Conservation (phyloP, 2,113 vertebrate genomes). For the Plestiodon gilberti region DNA sequence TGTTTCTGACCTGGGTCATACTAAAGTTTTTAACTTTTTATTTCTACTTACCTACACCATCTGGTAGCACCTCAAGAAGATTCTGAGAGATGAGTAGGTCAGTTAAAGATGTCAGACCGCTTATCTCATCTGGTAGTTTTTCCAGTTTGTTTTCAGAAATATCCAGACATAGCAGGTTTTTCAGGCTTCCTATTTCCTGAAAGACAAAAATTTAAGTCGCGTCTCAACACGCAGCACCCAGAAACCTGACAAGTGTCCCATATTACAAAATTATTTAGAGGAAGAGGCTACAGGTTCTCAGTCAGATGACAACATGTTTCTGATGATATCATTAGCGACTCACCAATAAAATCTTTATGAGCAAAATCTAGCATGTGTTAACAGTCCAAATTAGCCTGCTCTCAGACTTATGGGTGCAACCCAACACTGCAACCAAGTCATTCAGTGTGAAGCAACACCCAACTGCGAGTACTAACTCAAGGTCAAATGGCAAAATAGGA, state of each 20-base stretch:
- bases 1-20: not conserved
- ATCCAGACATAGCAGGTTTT: conserved; percentile 94
- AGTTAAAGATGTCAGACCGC: conserved; percentile 85
- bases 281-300: conserved; percentile 16
- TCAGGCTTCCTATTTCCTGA: conserved; percentile 93
- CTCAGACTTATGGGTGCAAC: conserved; percentile 13
- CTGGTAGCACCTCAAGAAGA: conserved; percentile 88
- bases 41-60: conserved; percentile 86
- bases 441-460: conserved; percentile 6
- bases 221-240: conserved; percentile 47
- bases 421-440: conserved; percentile 31
- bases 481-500: not conserved
- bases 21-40: not conserved
- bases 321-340: conserved; percentile 2
- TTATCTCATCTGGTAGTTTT: conserved; percentile 92
- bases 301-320: not conserved
- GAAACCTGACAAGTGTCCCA: conserved; percentile 35
- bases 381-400: conserved; percentile 23
- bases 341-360: conserved; percentile 1
- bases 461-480: not conserved
- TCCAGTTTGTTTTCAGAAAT: conserved; percentile 97
- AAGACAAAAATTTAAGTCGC: conserved; percentile 38
- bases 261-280: conserved; percentile 29
- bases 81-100: conserved; percentile 97
- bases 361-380: conserved; percentile 14